A percentile compares a stretch with the other conserved stretches of the same genome.
Evolutionary conservation across 2,797 vertebrate species (phyloP).

Genomic region (Parambassis ranga): DNA sequence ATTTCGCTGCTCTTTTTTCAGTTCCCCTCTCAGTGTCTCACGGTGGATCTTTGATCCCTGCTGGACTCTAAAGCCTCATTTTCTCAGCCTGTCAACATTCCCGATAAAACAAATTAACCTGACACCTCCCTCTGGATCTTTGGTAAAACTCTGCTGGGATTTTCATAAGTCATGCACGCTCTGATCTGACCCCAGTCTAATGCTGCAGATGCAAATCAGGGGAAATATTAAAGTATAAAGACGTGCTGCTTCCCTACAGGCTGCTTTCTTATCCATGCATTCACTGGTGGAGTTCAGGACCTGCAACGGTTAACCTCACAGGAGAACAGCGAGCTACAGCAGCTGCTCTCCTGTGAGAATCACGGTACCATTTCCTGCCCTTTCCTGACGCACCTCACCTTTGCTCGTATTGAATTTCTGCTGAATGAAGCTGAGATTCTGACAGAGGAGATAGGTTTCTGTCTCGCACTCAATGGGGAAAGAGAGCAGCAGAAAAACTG

Average conservation of each 20-base stretch:
- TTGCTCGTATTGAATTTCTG: constrained; percentile 5
- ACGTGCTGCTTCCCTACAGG: too few species aligned
- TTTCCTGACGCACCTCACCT: constrained; percentile 1
- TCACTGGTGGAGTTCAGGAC: not conserved
- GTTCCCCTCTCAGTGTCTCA: not conserved
- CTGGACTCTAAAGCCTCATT: not conserved
- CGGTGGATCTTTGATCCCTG: not conserved
- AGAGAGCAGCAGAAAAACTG: constrained; percentile 13
- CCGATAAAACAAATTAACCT: constrained; percentile 7
- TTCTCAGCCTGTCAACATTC: not conserved
- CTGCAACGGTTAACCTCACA: not conserved
- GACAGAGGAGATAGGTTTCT: constrained; percentile 16
- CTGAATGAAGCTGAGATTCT: constrained; percentile 2
- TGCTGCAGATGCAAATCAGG: constrained; percentile 22
- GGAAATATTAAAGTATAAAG: not conserved
- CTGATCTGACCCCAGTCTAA: constrained; percentile 11
- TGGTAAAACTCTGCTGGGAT: not conserved
- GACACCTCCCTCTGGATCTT: not conserved
- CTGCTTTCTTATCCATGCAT: constrained; percentile 5
- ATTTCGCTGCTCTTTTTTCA: not conserved
- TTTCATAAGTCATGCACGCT: not conserved
- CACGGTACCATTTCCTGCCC: not conserved
- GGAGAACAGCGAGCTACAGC: not conserved
- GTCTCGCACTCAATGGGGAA: not conserved
- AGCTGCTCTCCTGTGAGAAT: not conserved